phyloP scores from a whole-genome alignment of 2,797 vertebrate species.

The Tragelaphus eurycerus region DNA sequence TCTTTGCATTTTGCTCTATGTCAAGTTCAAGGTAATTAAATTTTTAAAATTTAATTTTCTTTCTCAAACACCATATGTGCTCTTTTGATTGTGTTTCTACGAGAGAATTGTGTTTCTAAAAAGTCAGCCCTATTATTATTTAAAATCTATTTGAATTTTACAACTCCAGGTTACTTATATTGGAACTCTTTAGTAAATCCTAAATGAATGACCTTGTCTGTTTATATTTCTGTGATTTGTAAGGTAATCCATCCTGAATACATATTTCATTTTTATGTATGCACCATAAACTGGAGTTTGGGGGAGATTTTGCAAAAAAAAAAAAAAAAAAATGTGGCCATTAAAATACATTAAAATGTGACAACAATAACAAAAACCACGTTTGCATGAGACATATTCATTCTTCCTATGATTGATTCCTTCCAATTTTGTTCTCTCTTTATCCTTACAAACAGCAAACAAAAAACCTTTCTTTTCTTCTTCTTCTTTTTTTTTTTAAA shows the following conservation, averaged over 20 bases:
- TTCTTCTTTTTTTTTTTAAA: not conserved
- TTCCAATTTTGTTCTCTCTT: not conserved
- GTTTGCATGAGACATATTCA: not conserved
- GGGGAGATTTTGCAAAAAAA: not conserved
- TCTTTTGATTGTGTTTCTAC: slow-evolving; percentile 37
- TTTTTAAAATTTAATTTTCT: slow-evolving; percentile 65
- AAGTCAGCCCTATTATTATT: slow-evolving; percentile 60
- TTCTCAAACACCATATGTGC: slow-evolving; percentile 40
- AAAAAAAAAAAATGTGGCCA: not conserved
- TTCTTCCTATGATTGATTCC: not conserved
- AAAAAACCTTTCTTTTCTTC: not conserved
- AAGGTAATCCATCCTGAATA: not conserved
- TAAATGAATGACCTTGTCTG: slow-evolving; percentile 33
- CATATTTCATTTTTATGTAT: not conserved
- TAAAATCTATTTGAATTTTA: slow-evolving; percentile 54
- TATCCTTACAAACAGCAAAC: not conserved
- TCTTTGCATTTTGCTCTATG: slow-evolving; percentile 48
- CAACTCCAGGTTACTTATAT: not conserved
- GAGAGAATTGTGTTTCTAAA: slow-evolving; percentile 43
- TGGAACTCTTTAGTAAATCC: not conserved
- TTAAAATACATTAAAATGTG: not conserved
- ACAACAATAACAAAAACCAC: not conserved
- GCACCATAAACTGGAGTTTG: not conserved
- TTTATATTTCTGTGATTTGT: not conserved
- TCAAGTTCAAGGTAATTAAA: slow-evolving; percentile 58